Base-by-base conservation (phyloP, 1,140 invertebrate species). In the Copidosoma floridanum region DNA sequence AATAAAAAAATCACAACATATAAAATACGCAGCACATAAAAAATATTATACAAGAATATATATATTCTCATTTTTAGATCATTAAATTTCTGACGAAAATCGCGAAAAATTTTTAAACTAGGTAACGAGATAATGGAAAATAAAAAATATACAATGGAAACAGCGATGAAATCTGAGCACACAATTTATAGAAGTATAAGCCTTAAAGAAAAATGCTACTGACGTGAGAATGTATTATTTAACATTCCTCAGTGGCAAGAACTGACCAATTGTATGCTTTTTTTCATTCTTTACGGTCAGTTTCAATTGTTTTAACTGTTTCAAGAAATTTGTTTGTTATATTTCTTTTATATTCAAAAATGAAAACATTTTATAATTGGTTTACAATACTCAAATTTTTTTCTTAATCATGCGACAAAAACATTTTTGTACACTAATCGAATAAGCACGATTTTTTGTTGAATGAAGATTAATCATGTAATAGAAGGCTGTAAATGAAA, bases 11-110 rank as follows among this genome's bases (percentile, higher is more conserved):
- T 32, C 32, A 37, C 16, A 5, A 71, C 60, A 60, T 61, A 67
- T 72, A 65, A 65, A 67, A 59, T 65, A 70, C 63, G 65, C 58
- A 63, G 40, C 64, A 68, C 59, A 46, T 65, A 64, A 54, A n/a
- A 5, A 53, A 47, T 65, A 69, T n/a, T 63, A 64, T 51, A 66
- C 57, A 46, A 35, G 67, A 52, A 52, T 44, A 29, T 57, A 67
- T 69, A 63, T 71, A 72, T 71, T 71, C 68, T 70, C 67, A 66
- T 67, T 76, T 73, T 67, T 73, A 68, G 63, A 62, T 58, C 59
- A 59, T 65, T 69, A 63, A 68, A 64, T 73, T 68, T 66, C 64
- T 60, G 62, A 32, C 7, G 12, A 50, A 16, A 21, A 26, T 27
- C 50, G 26, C 10, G 26, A 43, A 8, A 12, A 58, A 58, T 16